Conservation (phyloP, 2,113 vertebrate species). For the Callionymus lyra region DNA sequence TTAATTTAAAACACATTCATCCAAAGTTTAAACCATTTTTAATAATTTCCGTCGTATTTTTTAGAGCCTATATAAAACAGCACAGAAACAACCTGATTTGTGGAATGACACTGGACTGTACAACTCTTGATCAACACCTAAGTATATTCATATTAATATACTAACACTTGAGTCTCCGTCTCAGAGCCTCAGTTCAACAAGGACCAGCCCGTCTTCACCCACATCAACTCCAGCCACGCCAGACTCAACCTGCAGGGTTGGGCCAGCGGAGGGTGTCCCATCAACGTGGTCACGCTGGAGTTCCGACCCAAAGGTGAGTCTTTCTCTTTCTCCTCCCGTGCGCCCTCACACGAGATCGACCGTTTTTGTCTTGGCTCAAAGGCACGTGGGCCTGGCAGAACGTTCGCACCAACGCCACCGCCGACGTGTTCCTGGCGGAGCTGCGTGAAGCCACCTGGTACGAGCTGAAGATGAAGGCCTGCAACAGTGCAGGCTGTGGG, state of each 20-base stretch:
- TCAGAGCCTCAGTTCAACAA: conserved; percentile 95
- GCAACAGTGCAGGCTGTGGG: conserved; percentile 95
- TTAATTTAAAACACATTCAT: too few species aligned
- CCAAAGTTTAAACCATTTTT: too few species aligned
- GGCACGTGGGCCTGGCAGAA: conserved; percentile 91
- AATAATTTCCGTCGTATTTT: too few species aligned
- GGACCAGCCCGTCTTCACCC: conserved; percentile 93
- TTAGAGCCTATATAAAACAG: too few species aligned
- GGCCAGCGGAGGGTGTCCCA: conserved; percentile 93
- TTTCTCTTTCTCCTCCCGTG: neutral
- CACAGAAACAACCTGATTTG: too few species aligned
- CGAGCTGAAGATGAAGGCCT: conserved; percentile 94
- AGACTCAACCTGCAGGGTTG: conserved; percentile 94
- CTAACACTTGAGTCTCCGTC: too few species aligned
- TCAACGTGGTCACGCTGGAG: conserved; percentile 82
- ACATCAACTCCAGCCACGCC: conserved; percentile 94
- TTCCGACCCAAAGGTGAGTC: conserved; percentile 80
- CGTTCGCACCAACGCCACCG: conserved; percentile 81
- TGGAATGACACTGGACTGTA: too few species aligned
- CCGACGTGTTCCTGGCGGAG: conserved; percentile 87
- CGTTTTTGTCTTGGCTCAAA: conserved; percentile 5
- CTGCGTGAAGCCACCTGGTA: conserved; percentile 97
- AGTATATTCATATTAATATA: too few species aligned
- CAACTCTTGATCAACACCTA: too few species aligned
- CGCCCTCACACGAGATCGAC: neutral